These are phyloP conservation scores for Uropsilus gracilis DNA, from an alignment of 2,113 vertebrate species.

Conservation along the genomic window DNA sequence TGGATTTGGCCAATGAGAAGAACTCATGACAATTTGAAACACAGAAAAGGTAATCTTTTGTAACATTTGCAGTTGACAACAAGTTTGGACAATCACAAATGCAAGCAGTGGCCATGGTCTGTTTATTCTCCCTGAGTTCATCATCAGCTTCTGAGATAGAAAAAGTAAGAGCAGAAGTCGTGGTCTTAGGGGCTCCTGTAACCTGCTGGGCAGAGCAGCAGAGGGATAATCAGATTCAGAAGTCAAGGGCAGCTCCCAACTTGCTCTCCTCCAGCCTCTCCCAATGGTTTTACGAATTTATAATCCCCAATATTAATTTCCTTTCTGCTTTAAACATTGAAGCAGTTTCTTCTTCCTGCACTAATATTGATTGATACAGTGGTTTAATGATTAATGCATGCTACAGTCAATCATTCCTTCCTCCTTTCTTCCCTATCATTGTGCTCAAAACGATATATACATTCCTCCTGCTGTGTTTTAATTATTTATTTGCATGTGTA, in stretches of 20 bases:
- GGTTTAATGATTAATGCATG: not conserved
- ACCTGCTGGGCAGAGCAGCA: fast-evolving
- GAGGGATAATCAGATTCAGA: not conserved
- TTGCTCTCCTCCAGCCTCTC: not conserved
- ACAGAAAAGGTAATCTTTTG: not conserved
- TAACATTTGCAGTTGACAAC: not conserved
- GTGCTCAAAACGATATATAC: not conserved
- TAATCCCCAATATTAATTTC: slow-evolving; percentile 11
- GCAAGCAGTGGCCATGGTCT: not conserved
- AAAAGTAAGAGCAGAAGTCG: fast-evolving
- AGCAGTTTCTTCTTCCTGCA: not conserved
- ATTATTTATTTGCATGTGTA: not conserved
- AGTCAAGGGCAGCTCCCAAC: not conserved
- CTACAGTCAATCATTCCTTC: not conserved
- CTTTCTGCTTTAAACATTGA: not conserved
- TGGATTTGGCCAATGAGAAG: not conserved
- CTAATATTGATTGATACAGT: not conserved
- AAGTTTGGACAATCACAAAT: not conserved
- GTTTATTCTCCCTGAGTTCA: not conserved
- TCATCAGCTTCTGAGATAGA: not conserved
- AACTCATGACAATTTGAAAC: not conserved
- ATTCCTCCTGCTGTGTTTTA: not conserved
- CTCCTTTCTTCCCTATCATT: not conserved
- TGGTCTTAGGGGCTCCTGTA: not conserved
- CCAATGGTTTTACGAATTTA: not conserved